A percentile compares a stretch with the other conserved stretches of the same genome.
Evolutionary conservation across 2,113 vertebrate species (phyloP).

Genomic region (Alaudala cheleensis): DNA sequence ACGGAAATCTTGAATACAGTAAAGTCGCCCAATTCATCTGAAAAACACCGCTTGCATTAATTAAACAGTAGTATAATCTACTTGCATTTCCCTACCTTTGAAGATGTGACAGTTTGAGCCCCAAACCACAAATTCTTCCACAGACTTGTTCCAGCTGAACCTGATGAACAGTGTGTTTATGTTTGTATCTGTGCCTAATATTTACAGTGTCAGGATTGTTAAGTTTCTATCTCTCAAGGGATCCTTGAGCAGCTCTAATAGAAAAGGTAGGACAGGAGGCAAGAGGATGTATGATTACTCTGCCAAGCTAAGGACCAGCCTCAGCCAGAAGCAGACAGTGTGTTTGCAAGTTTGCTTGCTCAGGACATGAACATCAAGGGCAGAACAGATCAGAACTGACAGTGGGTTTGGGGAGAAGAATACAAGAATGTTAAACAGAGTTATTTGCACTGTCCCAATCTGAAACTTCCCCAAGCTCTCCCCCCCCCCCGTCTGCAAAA

Average conservation of each 20-base stretch:
- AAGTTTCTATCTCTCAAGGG: not conserved
- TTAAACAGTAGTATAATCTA: not conserved
- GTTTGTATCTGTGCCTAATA: not conserved
- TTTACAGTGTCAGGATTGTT: not conserved
- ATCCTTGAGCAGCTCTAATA: not conserved
- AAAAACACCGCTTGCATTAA: not conserved
- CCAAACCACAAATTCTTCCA: not conserved
- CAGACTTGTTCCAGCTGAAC: not conserved
- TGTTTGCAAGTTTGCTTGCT: not conserved
- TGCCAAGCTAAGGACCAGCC: not conserved
- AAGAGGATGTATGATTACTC: not conserved
- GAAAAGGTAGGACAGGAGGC: not conserved
- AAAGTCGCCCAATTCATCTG: not conserved
- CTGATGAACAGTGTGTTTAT: not conserved
- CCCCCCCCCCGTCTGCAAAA: not conserved
- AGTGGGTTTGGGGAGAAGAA: not conserved
- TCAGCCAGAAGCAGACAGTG: not conserved
- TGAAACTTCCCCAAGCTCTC: not conserved
- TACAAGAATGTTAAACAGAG: not conserved
- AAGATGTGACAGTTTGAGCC: not conserved
- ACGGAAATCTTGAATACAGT: not conserved
- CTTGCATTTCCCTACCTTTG: not conserved
- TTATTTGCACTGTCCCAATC: not conserved
- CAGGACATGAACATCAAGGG: accelerated
- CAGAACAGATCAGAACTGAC: not conserved